Evolutionary conservation across 2,888 invertebrate genomes (phyloP), one percentile per base, ranked within the genome.

Genomic region (Thecocarcelia acutangulata): DNA sequence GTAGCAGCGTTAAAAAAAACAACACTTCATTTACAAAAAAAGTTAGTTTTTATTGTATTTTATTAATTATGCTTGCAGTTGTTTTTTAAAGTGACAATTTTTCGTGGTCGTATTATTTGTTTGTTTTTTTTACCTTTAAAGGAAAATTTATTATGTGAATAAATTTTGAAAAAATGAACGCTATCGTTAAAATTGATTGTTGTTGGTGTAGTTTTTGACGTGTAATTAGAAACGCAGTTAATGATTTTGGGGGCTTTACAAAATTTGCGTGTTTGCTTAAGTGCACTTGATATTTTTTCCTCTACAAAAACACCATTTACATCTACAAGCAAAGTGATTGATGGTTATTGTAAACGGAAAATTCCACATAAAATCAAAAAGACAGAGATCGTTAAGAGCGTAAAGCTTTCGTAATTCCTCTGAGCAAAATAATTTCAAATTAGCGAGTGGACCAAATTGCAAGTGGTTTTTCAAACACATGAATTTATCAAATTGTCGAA

Each of bases 141-240:
- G 15, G 28, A 13, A 75, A 75, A 61, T 61, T 69, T 68, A 42
- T 61, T 52, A 54, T 52, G 61, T 54, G 44, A 52, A 61, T 72
- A 17, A 61, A 44, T 72, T 37, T 50, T 8, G 2, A 69, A 56
- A 50, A 50, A 66, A 70, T 17, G 12, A 66, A 75, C 75, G 69
- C 79, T 69, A 78, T 70, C 64, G 46, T 56, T 59, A 12, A 12
- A 40, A 50, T 59, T 63, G 19, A 61, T 50, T 59, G 40, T 52
- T 50, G 50, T 15, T 56, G 64, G 59, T 17, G 13, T 46, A 3
- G 28, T 61, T 44, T 42, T 63, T 59, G 42, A 66, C 66, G 19
- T 58, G 40, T 58, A 50, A 66, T 50, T 59, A 50, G 50, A 50
- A 58, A 75, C 37, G 15, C 24, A 63, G 50, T 50, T 66, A 72